Conservation (phyloP, 2,113 vertebrate species). For the Baryphthengus martii region DNA sequence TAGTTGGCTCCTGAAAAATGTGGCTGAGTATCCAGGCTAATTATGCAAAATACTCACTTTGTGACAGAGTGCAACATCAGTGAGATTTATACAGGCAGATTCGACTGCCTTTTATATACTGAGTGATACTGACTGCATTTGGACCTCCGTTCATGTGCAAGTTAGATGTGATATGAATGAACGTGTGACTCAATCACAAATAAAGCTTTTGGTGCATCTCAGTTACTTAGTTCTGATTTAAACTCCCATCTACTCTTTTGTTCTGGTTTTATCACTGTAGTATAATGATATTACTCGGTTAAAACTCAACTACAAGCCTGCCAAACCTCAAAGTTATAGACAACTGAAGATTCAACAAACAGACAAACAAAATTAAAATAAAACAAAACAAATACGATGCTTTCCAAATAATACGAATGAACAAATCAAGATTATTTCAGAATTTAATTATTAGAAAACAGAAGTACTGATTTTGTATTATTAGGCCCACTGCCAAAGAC, state of each 20-base stretch:
- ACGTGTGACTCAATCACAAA: background rate
- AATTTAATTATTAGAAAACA: background rate
- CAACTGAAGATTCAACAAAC: too few relatives aligned
- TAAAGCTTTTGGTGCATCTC: background rate
- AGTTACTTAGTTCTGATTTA: background rate
- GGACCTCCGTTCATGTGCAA: background rate
- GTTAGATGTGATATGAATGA: background rate
- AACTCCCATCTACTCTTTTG: background rate
- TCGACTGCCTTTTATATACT: background rate
- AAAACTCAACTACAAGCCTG: too few relatives aligned
- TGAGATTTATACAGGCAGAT: constrained; percentile 23
- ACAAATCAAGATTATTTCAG: background rate
- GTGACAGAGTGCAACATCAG: background rate
- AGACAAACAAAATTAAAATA: background rate
- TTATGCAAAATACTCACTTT: constrained; percentile 47
- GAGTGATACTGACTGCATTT: background rate
- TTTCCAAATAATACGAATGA: background rate
- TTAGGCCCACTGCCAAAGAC: background rate
- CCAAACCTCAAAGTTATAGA: too few relatives aligned
- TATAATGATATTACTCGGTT: too few relatives aligned
- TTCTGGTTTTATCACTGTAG: background rate
- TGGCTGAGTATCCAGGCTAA: constrained; percentile 9
- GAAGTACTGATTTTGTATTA: background rate
- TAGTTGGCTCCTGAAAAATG: constrained; percentile 23
- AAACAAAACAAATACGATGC: background rate